phyloP scores from a whole-genome alignment of 2,113 vertebrate species.

The Myotis davidii region DNA sequence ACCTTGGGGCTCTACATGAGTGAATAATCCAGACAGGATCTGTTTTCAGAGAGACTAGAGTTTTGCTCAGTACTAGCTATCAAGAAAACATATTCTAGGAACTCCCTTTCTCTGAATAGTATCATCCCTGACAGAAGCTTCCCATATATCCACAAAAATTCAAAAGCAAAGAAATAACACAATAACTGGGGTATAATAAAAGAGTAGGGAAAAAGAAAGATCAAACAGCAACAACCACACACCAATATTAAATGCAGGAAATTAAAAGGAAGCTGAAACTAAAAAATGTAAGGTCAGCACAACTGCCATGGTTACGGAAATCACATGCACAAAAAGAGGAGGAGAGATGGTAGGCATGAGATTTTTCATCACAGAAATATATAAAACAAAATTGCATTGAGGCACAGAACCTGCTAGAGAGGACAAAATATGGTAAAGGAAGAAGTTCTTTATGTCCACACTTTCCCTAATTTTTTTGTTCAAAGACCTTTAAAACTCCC shows the following conservation, averaged over 20 bases:
- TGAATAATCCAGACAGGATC: constrained; percentile 46
- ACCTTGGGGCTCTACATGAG: constrained; percentile 20
- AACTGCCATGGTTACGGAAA: constrained; percentile 66
- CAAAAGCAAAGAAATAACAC: constrained; percentile 11
- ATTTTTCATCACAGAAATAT: constrained; percentile 70
- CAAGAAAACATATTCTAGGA: constrained; percentile 47
- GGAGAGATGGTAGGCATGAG: neutral
- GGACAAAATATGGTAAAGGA: constrained; percentile 49
- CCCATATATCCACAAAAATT: constrained; percentile 29
- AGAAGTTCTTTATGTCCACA: neutral
- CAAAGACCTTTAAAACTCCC: constrained; percentile 39
- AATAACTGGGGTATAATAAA: neutral
- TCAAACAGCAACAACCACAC: constrained; percentile 21
- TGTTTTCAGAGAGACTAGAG: constrained; percentile 31
- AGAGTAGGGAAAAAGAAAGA: constrained; percentile 24
- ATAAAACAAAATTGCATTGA: constrained; percentile 69
- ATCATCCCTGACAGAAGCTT: constrained; percentile 26
- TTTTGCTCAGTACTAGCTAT: neutral
- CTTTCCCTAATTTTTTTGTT: constrained; percentile 48
- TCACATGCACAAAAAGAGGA: constrained; percentile 71
- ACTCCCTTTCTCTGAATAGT: constrained; percentile 41
- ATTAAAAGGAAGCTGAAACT: constrained; percentile 60
- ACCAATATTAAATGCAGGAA: constrained; percentile 49
- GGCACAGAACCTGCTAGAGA: constrained; percentile 12
- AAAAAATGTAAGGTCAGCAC: constrained; percentile 60